phyloP scores from a whole-genome alignment of 2,888 invertebrate species.

The Xanthorhoe spadicearia region DNA sequence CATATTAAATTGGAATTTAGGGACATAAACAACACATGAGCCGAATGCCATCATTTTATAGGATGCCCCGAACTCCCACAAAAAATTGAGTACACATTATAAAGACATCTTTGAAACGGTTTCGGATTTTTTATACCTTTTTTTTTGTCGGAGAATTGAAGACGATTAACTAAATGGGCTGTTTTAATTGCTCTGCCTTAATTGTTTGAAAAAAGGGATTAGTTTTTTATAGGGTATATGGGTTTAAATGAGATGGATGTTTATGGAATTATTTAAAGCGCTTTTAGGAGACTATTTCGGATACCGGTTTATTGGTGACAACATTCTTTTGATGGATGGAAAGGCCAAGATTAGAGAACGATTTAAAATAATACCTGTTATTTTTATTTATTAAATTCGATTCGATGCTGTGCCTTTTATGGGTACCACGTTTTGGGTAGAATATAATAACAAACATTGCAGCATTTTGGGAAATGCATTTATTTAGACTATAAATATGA shows the following conservation, averaged over 20 bases:
- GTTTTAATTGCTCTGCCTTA: constrained; percentile 68
- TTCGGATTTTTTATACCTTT: constrained; percentile 53
- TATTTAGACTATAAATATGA: too few species aligned
- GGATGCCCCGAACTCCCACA: constrained; percentile 41
- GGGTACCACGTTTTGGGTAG: too few species aligned
- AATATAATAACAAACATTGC: too few species aligned
- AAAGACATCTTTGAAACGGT: constrained; percentile 53
- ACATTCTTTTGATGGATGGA: constrained; percentile 2
- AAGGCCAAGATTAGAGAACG: neutral
- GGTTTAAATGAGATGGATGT: constrained; percentile 42
- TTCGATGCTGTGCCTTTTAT: too few species aligned
- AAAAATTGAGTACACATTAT: constrained; percentile 56
- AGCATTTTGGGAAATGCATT: too few species aligned
- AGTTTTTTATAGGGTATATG: constrained; percentile 51
- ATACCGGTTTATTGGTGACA: constrained; percentile 14
- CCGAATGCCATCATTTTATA: constrained; percentile 40
- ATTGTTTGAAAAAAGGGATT: constrained; percentile 61
- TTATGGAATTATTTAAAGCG: constrained; percentile 29
- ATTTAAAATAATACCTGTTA: neutral
- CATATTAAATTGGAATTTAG: constrained; percentile 25
- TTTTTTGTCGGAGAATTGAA: constrained; percentile 55
- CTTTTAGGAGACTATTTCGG: constrained; percentile 19
- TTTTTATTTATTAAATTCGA: neutral
- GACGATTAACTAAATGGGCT: constrained; percentile 66
- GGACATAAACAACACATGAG: constrained; percentile 39